Percentiles rank a stretch among this genome's conserved stretches.
Conservation (phyloP, 2,888 invertebrate species). For the Limenitis camilla region DNA sequence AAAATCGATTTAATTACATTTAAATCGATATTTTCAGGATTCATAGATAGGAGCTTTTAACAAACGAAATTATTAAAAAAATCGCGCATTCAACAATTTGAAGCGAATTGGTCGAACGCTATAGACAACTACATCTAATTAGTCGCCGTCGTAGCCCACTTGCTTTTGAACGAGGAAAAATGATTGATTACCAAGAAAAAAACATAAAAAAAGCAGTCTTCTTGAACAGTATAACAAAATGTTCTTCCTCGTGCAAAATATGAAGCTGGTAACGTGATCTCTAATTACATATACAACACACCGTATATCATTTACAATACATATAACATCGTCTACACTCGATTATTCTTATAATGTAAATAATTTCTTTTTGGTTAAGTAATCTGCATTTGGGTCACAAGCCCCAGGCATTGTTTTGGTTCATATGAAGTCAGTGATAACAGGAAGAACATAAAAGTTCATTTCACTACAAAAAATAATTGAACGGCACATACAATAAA, state of each 20-base stretch:
- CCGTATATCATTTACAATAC: background rate
- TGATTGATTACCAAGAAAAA: too few species aligned
- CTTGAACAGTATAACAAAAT: background rate
- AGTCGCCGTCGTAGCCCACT: constrained; percentile 36
- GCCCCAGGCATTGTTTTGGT: constrained; percentile 46
- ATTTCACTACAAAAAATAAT: too few species aligned
- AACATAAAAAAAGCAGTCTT: too few species aligned
- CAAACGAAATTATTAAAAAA: constrained; percentile 17
- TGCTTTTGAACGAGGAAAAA: constrained; percentile 1
- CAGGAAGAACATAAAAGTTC: too few species aligned
- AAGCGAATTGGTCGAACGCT: constrained; percentile 47
- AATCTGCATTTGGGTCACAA: too few species aligned
- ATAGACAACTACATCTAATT: constrained; percentile 43
- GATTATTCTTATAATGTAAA: background rate
- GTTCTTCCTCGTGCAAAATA: background rate
- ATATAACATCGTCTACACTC: background rate
- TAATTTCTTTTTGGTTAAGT: too few species aligned
- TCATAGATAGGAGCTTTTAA: too few species aligned
- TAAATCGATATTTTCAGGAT: too few species aligned
- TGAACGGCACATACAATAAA: too few species aligned
- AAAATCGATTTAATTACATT: too few species aligned
- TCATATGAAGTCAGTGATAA: too few species aligned
- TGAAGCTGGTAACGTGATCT: constrained; percentile 19
- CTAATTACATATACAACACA: background rate
- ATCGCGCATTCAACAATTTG: constrained; percentile 26